These are phyloP conservation scores for Tholera decimalis DNA, from an alignment of 2,888 invertebrate species.

Conservation along the genomic window DNA sequence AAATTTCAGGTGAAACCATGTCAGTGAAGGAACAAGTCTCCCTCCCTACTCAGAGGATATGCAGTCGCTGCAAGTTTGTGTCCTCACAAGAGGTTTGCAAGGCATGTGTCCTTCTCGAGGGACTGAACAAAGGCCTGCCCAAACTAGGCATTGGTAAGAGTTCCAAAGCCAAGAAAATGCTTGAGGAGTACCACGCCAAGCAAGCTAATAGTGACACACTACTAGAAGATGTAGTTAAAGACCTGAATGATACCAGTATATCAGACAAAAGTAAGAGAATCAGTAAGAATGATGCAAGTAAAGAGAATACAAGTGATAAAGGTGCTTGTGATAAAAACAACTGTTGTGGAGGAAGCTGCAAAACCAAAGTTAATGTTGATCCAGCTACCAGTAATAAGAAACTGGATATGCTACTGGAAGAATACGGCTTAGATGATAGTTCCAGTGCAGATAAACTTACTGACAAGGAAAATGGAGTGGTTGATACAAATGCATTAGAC, in stretches of 20 bases:
- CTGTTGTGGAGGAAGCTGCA: constrained; percentile 72
- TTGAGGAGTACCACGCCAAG: constrained; percentile 89
- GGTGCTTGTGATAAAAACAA: constrained; percentile 61
- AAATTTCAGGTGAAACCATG: constrained; percentile 94
- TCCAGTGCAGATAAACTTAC: constrained; percentile 29
- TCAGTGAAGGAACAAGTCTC: constrained; percentile 95
- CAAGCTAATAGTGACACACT: constrained; percentile 63
- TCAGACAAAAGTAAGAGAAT: constrained; percentile 66
- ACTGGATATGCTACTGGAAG: constrained; percentile 75
- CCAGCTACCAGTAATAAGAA: constrained; percentile 70
- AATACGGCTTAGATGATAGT: constrained; percentile 75
- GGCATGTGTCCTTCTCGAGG: constrained; percentile 98
- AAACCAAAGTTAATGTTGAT: constrained; percentile 59
- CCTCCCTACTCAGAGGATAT: constrained; percentile 95
- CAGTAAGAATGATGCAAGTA: constrained; percentile 60
- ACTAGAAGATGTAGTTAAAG: constrained; percentile 70
- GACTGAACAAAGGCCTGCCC: constrained; percentile 98
- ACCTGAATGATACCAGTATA: constrained; percentile 72
- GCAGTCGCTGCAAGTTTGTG: constrained; percentile 97
- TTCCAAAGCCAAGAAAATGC: constrained; percentile 94
- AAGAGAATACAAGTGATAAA: constrained; percentile 39
- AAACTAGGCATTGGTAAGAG: constrained; percentile 97
- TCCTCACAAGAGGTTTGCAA: constrained; percentile 99
- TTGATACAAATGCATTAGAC: constrained; percentile 53
- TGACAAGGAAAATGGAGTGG: constrained; percentile 44